Evolutionary conservation across 2,888 invertebrate genomes (phyloP).

Genomic region (Dioctria linearis): DNA sequence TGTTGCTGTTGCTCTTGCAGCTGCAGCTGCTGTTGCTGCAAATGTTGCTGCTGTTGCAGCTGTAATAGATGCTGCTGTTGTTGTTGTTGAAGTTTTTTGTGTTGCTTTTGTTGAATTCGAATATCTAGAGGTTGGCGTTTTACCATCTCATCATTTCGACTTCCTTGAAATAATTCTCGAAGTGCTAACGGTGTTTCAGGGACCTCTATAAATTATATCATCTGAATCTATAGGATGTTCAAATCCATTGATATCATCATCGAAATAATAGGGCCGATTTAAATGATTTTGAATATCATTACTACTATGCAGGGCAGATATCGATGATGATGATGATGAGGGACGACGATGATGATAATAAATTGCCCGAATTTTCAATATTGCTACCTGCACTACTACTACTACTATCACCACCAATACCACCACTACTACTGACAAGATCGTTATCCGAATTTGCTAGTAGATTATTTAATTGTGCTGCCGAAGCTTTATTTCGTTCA

Average conservation of each 20-base stretch:
- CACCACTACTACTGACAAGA: not conserved
- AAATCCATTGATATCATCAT: constrained; percentile 10
- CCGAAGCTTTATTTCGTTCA: constrained; percentile 23
- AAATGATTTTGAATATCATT: constrained; percentile 46
- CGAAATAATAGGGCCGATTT: constrained; percentile 12
- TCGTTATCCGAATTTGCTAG: not conserved
- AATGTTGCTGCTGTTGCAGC: constrained; percentile 53
- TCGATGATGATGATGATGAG: not conserved
- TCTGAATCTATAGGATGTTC: constrained; percentile 18
- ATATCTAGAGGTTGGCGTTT: constrained; percentile 35
- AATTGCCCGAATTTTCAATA: constrained; percentile 11
- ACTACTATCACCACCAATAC: no score
- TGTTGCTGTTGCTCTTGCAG: constrained; percentile 60
- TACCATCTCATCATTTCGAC: constrained; percentile 55
- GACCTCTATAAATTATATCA: not conserved
- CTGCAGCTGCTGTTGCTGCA: constrained; percentile 58
- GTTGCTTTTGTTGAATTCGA: constrained; percentile 64
- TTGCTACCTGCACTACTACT: not conserved
- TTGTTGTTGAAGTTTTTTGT: constrained; percentile 66
- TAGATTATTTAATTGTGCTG: constrained; percentile 7
- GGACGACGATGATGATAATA: not conserved
- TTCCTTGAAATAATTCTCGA: constrained; percentile 66
- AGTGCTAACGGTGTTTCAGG: constrained; percentile 62
- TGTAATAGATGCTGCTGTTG: constrained; percentile 59
- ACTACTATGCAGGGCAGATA: constrained; percentile 21